phyloP scores from a whole-genome alignment of 2,113 vertebrate genomes.

The Willisornis vidua region DNA sequence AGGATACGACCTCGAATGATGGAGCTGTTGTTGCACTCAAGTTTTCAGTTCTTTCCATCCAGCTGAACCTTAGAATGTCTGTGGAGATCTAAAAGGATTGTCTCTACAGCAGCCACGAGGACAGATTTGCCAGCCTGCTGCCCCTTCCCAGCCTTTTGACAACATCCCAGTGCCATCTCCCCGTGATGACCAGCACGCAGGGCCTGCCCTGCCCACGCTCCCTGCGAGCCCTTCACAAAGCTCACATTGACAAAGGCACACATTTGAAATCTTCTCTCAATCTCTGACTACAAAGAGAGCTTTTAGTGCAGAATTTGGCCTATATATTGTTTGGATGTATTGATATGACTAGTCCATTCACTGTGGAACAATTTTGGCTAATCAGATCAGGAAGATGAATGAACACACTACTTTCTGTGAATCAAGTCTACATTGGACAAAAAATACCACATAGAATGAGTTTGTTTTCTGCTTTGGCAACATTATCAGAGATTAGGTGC shows the following conservation, averaged over 20 bases:
- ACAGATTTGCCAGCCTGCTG: neutral
- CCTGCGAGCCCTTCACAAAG: neutral
- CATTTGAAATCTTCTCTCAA: neutral
- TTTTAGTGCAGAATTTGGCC: neutral
- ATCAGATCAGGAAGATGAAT: slow-evolving; percentile 30
- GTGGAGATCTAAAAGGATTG: neutral
- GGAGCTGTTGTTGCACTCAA: neutral
- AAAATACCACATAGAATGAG: neutral
- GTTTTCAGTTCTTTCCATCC: neutral
- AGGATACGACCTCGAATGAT: neutral
- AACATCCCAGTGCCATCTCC: neutral
- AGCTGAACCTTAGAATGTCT: neutral
- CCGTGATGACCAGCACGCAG: rapidly evolving
- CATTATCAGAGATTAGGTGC: neutral
- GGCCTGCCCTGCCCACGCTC: neutral
- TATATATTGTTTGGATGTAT: neutral
- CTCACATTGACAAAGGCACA: neutral
- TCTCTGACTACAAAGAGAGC: neutral
- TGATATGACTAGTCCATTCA: neutral
- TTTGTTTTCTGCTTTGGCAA: neutral
- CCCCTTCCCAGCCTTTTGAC: neutral
- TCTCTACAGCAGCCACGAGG: neutral
- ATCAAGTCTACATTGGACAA: neutral
- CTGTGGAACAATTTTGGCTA: neutral
- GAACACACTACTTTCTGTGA: neutral